Percentiles rank a stretch among this genome's conserved stretches.
These are phyloP conservation scores for Peromyscus melanophrys DNA, from an alignment of 2,797 vertebrate species.

Conservation along the genomic window DNA sequence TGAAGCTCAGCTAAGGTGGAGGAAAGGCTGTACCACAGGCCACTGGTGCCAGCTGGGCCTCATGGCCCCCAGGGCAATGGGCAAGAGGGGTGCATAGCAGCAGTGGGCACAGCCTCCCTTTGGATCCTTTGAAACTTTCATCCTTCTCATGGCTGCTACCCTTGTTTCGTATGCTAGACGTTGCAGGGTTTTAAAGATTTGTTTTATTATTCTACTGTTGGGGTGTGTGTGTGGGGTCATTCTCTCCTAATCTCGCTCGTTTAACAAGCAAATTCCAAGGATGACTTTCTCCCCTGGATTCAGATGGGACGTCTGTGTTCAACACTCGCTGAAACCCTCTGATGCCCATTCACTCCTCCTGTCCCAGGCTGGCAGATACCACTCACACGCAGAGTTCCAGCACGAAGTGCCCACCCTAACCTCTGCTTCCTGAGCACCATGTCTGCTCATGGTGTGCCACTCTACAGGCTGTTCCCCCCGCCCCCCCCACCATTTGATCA, in stretches of 20 bases:
- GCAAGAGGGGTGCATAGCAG: not conserved
- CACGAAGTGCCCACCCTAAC: accelerated
- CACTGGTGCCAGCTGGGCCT: not conserved
- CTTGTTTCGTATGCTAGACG: not conserved
- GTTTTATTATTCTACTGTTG: not conserved
- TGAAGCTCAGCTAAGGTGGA: not conserved
- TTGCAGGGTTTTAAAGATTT: not conserved
- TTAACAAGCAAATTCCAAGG: not conserved
- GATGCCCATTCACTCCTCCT: accelerated
- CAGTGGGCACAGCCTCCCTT: not conserved
- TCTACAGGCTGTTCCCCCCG: not conserved
- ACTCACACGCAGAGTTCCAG: not conserved
- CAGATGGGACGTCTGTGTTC: not conserved
- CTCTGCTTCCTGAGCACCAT: not conserved
- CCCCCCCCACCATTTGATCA: accelerated
- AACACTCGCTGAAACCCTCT: accelerated
- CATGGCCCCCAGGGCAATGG: not conserved
- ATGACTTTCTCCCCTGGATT: not conserved
- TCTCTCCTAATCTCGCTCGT: not conserved
- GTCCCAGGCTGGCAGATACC: not conserved
- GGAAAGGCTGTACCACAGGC: accelerated
- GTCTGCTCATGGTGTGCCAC: accelerated
- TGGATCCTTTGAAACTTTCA: not conserved
- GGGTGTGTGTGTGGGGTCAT: not conserved
- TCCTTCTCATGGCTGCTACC: not conserved